Conservation (phyloP, 2,113 vertebrate species). For the Trochalopteron elliotii region DNA sequence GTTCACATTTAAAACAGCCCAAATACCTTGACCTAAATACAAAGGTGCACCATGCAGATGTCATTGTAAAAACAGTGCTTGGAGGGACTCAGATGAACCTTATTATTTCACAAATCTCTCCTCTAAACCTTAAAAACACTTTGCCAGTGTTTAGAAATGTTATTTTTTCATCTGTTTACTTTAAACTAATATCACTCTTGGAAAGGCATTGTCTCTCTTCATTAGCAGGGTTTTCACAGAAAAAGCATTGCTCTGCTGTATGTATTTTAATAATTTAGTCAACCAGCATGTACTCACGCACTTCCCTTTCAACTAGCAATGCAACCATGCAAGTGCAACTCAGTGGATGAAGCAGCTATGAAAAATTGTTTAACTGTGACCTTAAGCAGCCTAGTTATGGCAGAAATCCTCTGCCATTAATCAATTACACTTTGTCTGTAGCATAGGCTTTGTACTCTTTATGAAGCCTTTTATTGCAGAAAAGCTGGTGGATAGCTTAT, state of each 20-base stretch:
- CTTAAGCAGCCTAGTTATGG: background rate
- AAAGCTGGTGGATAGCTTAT: background rate
- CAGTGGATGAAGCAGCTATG: background rate
- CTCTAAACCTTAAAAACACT: background rate
- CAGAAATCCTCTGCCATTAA: background rate
- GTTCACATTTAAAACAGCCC: background rate
- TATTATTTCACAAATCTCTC: background rate
- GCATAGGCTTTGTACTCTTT: background rate
- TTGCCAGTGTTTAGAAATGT: background rate
- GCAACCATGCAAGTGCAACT: background rate
- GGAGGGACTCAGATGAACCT: background rate
- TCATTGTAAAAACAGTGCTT: background rate
- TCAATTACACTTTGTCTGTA: background rate
- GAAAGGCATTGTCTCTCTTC: background rate
- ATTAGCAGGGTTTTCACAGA: background rate
- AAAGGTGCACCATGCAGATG: background rate
- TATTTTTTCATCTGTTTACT: background rate
- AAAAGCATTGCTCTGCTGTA: background rate
- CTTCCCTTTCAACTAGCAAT: constrained; percentile 17
- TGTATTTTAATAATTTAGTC: constrained; percentile 15
- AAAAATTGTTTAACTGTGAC: constrained; percentile 29
- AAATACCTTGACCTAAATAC: background rate
- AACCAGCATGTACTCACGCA: background rate
- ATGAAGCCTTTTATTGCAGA: background rate
- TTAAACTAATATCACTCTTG: background rate